Percentiles rank a stretch among this genome's conserved stretches.
Evolutionary conservation across 2,888 invertebrate species (phyloP).

Genomic region (Caenorhabditis sp.): DNA sequence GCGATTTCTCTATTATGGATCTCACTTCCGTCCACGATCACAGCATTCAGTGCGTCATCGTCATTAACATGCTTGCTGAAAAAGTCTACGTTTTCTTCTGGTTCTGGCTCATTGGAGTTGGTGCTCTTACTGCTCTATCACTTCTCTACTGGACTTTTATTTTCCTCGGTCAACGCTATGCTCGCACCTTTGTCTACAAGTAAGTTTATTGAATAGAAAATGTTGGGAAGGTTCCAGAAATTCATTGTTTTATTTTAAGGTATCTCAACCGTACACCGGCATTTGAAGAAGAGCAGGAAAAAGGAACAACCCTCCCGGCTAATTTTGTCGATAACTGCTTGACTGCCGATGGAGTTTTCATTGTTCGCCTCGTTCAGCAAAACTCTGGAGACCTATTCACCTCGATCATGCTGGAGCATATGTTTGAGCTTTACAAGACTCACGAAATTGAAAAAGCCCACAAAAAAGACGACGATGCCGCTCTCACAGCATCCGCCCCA

Average conservation of each 20-base stretch:
- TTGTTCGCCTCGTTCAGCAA: slow-evolving; percentile 77
- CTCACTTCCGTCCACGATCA: slow-evolving; percentile 76
- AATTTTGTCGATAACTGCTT: slow-evolving; percentile 76
- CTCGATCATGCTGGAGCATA: slow-evolving; percentile 52
- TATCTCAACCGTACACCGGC: slow-evolving; percentile 42
- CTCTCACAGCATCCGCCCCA: slow-evolving; percentile 32
- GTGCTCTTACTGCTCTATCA: slow-evolving; percentile 68
- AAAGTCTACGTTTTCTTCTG: slow-evolving; percentile 69
- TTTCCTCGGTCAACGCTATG: slow-evolving; percentile 42
- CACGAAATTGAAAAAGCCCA: slow-evolving; percentile 56
- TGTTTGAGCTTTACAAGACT: slow-evolving; percentile 53
- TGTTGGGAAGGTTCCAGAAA: not conserved
- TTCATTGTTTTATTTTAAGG: slow-evolving; percentile 3
- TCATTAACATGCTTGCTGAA: slow-evolving; percentile 75
- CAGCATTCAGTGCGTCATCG: slow-evolving; percentile 81
- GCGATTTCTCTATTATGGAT: slow-evolving; percentile 67
- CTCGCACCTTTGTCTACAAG: slow-evolving; percentile 73
- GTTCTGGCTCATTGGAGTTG: slow-evolving; percentile 82
- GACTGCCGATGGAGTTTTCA: slow-evolving; percentile 81
- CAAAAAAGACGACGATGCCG: slow-evolving; percentile 57
- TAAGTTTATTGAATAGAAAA: too few relatives aligned
- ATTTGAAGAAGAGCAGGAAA: slow-evolving; percentile 57
- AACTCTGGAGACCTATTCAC: slow-evolving; percentile 63
- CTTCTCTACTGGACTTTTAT: slow-evolving; percentile 75
- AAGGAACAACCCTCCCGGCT: slow-evolving; percentile 21